Evolutionary conservation across 23 tunicate genomes (phyloP).

Genomic region (Ascidia mentula): DNA sequence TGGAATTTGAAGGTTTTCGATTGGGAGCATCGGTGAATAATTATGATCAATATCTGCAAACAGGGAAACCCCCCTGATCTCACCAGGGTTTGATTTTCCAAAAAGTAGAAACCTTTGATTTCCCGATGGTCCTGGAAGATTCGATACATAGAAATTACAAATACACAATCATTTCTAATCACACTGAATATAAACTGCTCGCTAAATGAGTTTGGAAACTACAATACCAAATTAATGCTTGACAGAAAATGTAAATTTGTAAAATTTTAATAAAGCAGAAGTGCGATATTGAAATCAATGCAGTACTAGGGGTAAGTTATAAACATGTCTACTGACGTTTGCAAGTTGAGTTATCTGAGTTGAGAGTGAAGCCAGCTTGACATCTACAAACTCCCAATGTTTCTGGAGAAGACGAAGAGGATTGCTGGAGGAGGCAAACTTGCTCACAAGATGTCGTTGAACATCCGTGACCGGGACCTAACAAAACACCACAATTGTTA

Average conservation of each 20-base stretch:
- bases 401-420: background rate
- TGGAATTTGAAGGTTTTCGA: slow-evolving; percentile 34
- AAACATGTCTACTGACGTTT: slow-evolving; percentile 4
- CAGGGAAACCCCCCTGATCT: slow-evolving; percentile 28
- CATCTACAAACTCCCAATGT: background rate
- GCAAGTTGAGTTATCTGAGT: background rate
- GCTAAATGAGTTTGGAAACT: too few species aligned
- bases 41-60: background rate
- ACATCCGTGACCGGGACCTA: too few species aligned
- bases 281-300: too few species aligned
- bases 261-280: too few species aligned
- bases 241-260: too few species aligned
- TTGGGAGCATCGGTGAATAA: slow-evolving; percentile 11
- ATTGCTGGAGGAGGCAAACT: background rate
- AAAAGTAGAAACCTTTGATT: slow-evolving; percentile 20
- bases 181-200: too few species aligned
- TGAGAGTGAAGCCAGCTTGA: slow-evolving; percentile 1
- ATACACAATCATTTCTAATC: too few species aligned
- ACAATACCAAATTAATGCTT: too few species aligned
- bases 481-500: too few species aligned
- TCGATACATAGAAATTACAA: too few species aligned
- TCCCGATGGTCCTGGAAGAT: background rate
- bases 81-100: slow-evolving; percentile 38
- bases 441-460: background rate
- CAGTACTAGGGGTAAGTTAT: too few species aligned